Base-by-base conservation (phyloP, 2,797 vertebrate genomes). In the Cynodonichthys magdalenae region DNA sequence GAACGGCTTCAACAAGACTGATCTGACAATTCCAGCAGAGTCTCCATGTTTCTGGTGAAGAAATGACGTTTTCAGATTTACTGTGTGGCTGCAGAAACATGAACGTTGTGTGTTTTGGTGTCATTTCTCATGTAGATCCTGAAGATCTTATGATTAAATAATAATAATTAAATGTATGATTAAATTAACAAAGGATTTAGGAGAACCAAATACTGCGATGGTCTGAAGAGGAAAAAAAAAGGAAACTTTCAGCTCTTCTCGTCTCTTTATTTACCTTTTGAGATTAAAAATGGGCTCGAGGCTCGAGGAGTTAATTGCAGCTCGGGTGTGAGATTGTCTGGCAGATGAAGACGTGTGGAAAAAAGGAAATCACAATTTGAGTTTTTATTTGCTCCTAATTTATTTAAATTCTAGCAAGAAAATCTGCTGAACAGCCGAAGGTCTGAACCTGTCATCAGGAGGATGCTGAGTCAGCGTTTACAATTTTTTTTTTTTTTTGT, bases 201-300 rank as follows among this genome's bases (percentile, higher is more conserved):
- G 4, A 60, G 41, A 1, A 1, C 64, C 63, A 48, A 15, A 55
- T 60, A 57, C 59, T 75, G 12, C 64, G 63, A 50, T 67, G 67
- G 63, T 52, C 63, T 12, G 64, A 5, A 42, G 66, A 66, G 24
- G 24, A 24, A 3, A 3, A 51, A 53, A 66, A 69, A 53, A 74
- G 63, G 39, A 74, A 71, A 74, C 51, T 64, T 58, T 84, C 89
- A 94, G 90, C 89, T 90, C 59, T 87, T 39, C 82, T 57, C 73
- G 84, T 91, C 84, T 81, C 79, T 55, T 71, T 91, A 91, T 91
- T 92, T 93, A 91, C 83, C 61, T 65, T 79, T 42, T 64, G 56
- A 90, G 92, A 95, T 93, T 93, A 92, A 92, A 90, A 88, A 83
- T 1, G 67, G 59, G 74, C 71, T 73, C 48, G 65, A 20, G 1